Evolutionary conservation across 1,140 invertebrate genomes (phyloP).

Genomic region (Lasioglossum albipes): DNA sequence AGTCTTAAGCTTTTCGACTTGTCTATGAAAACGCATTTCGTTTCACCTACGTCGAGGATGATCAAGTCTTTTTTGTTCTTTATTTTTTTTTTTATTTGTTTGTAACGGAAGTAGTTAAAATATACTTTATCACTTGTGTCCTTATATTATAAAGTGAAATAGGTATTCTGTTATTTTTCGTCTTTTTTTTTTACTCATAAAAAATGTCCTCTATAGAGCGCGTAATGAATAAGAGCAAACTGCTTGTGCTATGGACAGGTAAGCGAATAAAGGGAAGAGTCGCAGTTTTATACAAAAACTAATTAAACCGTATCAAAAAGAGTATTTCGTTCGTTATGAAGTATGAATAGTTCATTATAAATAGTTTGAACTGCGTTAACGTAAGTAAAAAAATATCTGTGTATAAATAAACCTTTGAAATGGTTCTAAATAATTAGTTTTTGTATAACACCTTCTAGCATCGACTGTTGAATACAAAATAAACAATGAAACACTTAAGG

Average conservation of each 20-base stretch:
- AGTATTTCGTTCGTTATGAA: conserved; percentile 23
- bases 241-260: conserved; percentile 76
- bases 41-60: background rate
- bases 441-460: conserved; percentile 30
- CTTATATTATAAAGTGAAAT: conserved; percentile 35
- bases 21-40: conserved; percentile 26
- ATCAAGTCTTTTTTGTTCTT: conserved; percentile 32
- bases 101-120: conserved; percentile 48
- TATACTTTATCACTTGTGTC: conserved; percentile 50
- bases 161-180: background rate
- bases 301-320: conserved; percentile 41
- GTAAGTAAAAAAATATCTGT: conserved; percentile 25
- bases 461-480: conserved; percentile 11
- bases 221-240: conserved; percentile 48
- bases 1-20: conserved; percentile 8
- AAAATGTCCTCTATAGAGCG: conserved; percentile 1
- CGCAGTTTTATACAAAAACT: conserved; percentile 48
- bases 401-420: conserved; percentile 12
- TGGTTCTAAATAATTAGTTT: conserved; percentile 25
- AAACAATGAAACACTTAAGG: conserved; percentile 9
- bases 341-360: conserved; percentile 6
- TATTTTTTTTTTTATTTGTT: conserved; percentile 29
- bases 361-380: conserved; percentile 2
- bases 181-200: background rate
- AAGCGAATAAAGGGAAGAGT: conserved; percentile 65